Evolutionary conservation across 2,888 invertebrate species (phyloP).

Genomic region (Barypeithes pellucidus): DNA sequence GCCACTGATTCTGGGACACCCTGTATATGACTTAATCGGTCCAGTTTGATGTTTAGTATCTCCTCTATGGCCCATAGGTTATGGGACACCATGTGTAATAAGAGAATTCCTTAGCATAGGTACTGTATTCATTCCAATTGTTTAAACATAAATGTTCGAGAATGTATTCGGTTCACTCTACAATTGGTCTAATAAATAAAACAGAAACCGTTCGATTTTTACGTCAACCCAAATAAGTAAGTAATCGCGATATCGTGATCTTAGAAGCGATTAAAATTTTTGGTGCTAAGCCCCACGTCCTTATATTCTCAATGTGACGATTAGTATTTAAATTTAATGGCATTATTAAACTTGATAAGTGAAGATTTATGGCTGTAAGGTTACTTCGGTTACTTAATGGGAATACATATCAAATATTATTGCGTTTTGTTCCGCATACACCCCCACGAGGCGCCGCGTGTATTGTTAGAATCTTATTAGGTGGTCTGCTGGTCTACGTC

Average conservation of each 20-base stretch:
- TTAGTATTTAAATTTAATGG: not conserved
- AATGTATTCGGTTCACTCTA: not conserved
- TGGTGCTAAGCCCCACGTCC: conserved; percentile 15
- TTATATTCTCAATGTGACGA: conserved; percentile 8
- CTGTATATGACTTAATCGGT: too few relatives aligned
- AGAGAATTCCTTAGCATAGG: too few relatives aligned
- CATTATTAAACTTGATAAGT: conserved; percentile 7
- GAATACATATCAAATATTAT: conserved; percentile 3
- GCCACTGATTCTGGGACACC: too few relatives aligned
- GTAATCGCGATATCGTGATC: conserved; percentile 12
- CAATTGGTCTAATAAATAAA: not conserved
- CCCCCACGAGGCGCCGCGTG: not conserved
- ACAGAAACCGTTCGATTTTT: conserved; percentile 6
- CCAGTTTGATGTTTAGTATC: too few relatives aligned
- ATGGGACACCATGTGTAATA: too few relatives aligned
- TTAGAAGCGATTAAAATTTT: conserved; percentile 27
- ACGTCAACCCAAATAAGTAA: conserved; percentile 12
- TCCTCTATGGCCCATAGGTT: too few relatives aligned
- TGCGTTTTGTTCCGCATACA: conserved; percentile 2
- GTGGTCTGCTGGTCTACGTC: too few relatives aligned
- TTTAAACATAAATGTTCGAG: not conserved
- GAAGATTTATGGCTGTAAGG: conserved; percentile 9
- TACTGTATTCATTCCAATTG: too few relatives aligned
- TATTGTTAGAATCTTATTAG: not conserved
- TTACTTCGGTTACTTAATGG: conserved; percentile 9